Percentiles rank a stretch among this genome's conserved stretches.
Evolutionary conservation across 2,113 vertebrate species (phyloP).

Genomic region (Machaerirhynchus nigripectus): DNA sequence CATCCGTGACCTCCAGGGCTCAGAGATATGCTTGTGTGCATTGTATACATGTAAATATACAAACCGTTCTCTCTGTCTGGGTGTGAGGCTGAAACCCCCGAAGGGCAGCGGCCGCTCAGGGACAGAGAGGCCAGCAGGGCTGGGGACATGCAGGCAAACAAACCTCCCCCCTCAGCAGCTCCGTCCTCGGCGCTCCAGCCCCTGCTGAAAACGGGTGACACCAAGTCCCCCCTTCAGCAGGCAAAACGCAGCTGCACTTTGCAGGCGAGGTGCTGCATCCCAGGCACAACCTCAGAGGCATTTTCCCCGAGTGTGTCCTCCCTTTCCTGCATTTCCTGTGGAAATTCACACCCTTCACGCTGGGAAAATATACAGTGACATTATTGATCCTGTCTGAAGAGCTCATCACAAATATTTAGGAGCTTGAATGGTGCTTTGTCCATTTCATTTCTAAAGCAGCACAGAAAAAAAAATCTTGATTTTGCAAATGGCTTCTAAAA

Average conservation of each 20-base stretch:
- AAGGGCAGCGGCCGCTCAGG: too few species aligned
- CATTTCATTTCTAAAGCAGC: background rate
- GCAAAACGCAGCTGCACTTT: fast-evolving
- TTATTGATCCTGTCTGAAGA: background rate
- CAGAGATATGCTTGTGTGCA: fast-evolving
- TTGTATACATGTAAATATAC: too few species aligned
- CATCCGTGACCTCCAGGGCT: fast-evolving
- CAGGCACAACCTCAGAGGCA: fast-evolving
- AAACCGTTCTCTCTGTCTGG: too few species aligned
- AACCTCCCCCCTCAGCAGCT: background rate
- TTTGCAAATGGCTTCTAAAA: background rate
- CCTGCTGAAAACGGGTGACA: background rate
- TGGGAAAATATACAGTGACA: fast-evolving
- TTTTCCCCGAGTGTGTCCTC: background rate
- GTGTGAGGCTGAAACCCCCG: too few species aligned
- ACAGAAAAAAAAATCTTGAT: background rate
- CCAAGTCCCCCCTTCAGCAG: background rate
- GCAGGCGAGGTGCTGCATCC: background rate
- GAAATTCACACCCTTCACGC: background rate
- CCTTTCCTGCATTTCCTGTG: background rate
- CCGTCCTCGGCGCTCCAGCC: background rate
- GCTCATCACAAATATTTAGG: background rate
- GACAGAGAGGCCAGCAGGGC: background rate
- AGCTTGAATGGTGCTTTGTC: background rate
- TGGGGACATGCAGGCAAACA: background rate